phyloP scores from a whole-genome alignment of 1,140 invertebrate genomes.

The Drosophila fuyamai region DNA sequence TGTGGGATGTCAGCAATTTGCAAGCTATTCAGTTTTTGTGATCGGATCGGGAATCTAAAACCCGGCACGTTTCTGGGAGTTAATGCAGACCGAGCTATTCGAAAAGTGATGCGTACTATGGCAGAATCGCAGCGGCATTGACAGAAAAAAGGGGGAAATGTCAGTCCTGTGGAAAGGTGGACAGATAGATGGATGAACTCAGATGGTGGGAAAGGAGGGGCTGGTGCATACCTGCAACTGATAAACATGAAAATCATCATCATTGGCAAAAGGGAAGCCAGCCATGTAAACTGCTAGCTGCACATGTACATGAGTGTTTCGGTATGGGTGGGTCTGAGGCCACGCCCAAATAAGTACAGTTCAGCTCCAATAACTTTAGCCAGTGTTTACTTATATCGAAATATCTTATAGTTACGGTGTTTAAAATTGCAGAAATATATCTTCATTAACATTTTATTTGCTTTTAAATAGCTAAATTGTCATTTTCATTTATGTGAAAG shows the following conservation, averaged over 20 bases:
- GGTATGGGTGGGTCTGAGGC: constrained; percentile 1
- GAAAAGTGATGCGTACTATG: constrained; percentile 49
- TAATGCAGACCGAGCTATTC: constrained; percentile 55
- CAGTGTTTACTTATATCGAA: too few species aligned
- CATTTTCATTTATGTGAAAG: too few species aligned
- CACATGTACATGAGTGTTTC: constrained; percentile 1
- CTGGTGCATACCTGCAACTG: constrained; percentile 25
- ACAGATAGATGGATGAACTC: constrained; percentile 18
- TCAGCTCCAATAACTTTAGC: neutral
- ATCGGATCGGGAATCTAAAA: constrained; percentile 12
- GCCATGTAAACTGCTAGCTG: constrained; percentile 23
- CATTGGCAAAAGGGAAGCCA: constrained; percentile 33
- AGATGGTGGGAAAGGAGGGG: neutral
- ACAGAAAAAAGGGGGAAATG: constrained; percentile 20
- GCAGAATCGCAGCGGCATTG: constrained; percentile 50
- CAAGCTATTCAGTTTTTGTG: constrained; percentile 16
- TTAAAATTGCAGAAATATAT: too few species aligned
- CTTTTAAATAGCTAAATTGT: too few species aligned
- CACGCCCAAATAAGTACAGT: constrained; percentile 24
- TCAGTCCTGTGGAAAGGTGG: constrained; percentile 7
- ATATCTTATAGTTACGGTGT: too few species aligned
- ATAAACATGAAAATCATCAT: constrained; percentile 54
- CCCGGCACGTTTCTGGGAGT: constrained; percentile 36
- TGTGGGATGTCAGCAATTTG: constrained; percentile 65
- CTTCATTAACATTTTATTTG: too few species aligned